Conservation (phyloP, 2,797 vertebrate species). For the Pangasius krempfi region DNA sequence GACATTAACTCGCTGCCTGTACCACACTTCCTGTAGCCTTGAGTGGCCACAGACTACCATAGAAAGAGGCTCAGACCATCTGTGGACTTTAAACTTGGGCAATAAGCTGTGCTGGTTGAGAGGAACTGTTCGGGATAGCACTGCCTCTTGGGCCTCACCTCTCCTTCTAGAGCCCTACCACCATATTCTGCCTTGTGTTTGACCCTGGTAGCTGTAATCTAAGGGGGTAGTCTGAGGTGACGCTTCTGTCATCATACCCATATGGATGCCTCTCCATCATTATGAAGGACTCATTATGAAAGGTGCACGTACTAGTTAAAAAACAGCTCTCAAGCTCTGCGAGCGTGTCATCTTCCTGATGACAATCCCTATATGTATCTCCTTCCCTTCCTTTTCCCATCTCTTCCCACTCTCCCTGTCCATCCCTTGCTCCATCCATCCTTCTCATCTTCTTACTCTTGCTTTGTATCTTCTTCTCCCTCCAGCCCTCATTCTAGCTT, state of each 20-base stretch:
- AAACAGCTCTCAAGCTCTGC: not conserved
- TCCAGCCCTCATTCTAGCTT: not conserved
- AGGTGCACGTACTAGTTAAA: not conserved
- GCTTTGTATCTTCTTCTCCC: not conserved
- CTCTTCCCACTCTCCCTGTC: not conserved
- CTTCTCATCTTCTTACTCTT: not conserved
- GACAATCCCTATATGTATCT: not conserved
- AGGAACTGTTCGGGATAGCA: not conserved
- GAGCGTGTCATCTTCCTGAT: not conserved
- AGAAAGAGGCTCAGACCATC: not conserved
- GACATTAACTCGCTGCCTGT: not conserved
- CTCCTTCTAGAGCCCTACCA: not conserved
- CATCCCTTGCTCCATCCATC: not conserved
- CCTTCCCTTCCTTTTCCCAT: not conserved
- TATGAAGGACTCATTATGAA: not conserved
- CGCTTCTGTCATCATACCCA: not conserved
- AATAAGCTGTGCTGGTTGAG: not conserved
- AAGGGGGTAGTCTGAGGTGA: not conserved
- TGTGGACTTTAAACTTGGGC: not conserved
- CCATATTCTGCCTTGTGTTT: not conserved
- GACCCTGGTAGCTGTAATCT: not conserved
- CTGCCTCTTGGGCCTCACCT: too few relatives aligned
- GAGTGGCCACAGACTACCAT: not conserved
- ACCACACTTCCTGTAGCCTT: not conserved
- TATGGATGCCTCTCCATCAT: not conserved